phyloP scores from a whole-genome alignment of 1,140 invertebrate species.

The Halyomorpha halys region DNA sequence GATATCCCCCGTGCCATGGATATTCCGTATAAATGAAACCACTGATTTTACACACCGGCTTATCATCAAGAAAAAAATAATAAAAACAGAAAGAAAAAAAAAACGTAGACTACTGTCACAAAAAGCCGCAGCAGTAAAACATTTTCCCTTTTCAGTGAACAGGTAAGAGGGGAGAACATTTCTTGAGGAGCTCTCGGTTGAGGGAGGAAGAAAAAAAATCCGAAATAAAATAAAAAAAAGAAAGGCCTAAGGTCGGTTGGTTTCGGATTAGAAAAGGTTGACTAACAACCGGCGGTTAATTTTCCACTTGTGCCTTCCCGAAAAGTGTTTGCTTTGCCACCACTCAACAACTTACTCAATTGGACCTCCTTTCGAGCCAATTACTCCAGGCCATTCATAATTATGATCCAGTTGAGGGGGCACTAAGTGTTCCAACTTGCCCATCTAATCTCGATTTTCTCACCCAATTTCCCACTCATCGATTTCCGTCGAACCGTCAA shows the following conservation, averaged over 20 bases:
- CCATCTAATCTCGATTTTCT: constrained; percentile 1
- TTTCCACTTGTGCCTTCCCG: not conserved
- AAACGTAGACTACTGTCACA: not conserved
- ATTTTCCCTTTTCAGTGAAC: not conserved
- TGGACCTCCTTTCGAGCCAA: not conserved
- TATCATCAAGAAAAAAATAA: not conserved
- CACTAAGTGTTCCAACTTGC: not conserved
- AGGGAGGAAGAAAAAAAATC: not conserved
- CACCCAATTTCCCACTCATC: constrained; percentile 1
- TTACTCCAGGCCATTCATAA: not conserved
- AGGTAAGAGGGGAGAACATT: not conserved
- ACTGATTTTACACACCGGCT: not conserved
- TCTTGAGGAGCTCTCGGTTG: not conserved
- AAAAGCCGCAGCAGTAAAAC: not conserved
- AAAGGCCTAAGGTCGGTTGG: not conserved
- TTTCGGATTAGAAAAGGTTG: constrained; percentile 6
- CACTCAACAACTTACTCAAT: not conserved
- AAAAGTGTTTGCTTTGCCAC: not conserved
- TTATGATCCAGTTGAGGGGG: not conserved
- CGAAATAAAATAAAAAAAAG: not conserved
- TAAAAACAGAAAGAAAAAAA: not conserved
- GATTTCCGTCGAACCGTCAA: no score
- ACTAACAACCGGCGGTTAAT: not conserved
- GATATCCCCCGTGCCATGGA: no score
- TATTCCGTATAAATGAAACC: not conserved